A percentile compares a stretch with the other conserved stretches of the same genome.
Evolutionary conservation across 2,113 vertebrate species (phyloP).

Genomic region (Stegostoma tigrinum): DNA sequence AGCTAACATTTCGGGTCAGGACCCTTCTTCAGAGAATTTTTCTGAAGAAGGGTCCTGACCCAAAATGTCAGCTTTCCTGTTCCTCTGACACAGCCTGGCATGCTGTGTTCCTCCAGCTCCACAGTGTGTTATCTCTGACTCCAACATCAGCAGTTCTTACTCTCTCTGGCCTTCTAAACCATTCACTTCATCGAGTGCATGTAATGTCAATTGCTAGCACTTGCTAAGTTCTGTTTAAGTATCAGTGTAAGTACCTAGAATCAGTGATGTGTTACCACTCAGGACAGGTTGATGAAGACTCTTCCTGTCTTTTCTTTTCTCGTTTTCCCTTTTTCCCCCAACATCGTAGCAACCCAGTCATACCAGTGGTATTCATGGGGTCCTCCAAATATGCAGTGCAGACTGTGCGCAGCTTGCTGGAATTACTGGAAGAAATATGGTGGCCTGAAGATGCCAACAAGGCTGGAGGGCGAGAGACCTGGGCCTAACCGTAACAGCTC

Average conservation of each 20-base stretch:
- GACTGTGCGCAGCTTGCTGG: slow-evolving; percentile 40
- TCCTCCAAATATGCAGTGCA: slow-evolving; percentile 40
- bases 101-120: no score
- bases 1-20: no score
- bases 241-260: neutral
- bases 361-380: slow-evolving; percentile 42
- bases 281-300: neutral
- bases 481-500: slow-evolving; percentile 37
- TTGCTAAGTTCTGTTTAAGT: neutral
- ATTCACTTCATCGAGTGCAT: neutral
- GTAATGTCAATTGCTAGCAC: neutral
- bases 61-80: no score
- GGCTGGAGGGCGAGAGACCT: slow-evolving; percentile 39
- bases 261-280: neutral
- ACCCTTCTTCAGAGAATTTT: no score
- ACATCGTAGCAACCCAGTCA: slow-evolving; percentile 38
- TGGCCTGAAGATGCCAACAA: slow-evolving; percentile 40
- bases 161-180: neutral
- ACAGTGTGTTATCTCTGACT: no score
- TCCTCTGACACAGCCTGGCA: no score
- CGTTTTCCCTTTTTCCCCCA: neutral
- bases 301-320: neutral
- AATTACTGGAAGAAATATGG: slow-evolving; percentile 43
- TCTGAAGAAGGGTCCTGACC: no score
- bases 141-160: no score